These are phyloP conservation scores for Megaustenia siamemsis DNA, from an alignment of 2,888 invertebrate species.

Conservation along the genomic window DNA sequence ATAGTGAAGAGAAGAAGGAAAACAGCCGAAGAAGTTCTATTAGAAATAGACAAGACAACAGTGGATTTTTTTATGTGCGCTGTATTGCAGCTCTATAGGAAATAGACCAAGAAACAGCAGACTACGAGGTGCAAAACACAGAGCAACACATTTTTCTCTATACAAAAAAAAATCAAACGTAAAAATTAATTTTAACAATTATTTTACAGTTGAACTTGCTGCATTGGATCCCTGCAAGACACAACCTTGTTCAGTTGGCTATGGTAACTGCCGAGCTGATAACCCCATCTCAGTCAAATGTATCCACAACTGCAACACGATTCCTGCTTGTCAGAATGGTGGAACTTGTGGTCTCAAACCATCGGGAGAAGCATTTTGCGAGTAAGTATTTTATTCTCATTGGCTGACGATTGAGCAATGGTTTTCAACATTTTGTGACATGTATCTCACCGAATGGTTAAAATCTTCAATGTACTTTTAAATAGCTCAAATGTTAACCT, in stretches of 20 bases:
- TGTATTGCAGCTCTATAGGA: too few species aligned
- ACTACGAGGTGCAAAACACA: too few species aligned
- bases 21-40: neutral
- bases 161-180: neutral
- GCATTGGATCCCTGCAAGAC: slow-evolving; percentile 6
- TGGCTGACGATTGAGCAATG: too few species aligned
- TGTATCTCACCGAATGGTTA: too few species aligned
- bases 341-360: neutral
- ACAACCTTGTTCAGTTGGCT: neutral
- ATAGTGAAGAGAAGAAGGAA: neutral
- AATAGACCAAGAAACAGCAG: too few species aligned
- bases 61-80: too few species aligned
- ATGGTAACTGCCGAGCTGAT: neutral
- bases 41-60: neutral
- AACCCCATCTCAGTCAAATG: neutral
- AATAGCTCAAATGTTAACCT: too few species aligned
- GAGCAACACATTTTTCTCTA: neutral
- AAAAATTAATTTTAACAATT: too few species aligned
- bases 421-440: too few species aligned
- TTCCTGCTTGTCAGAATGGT: neutral
- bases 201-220: neutral
- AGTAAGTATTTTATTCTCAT: neutral
- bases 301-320: neutral
- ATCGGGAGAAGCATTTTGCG: neutral
- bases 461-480: too few species aligned